These are phyloP conservation scores for Mormyrus hasselquistii DNA, from an alignment of 2,797 vertebrate genomes.

Conservation along the genomic window DNA sequence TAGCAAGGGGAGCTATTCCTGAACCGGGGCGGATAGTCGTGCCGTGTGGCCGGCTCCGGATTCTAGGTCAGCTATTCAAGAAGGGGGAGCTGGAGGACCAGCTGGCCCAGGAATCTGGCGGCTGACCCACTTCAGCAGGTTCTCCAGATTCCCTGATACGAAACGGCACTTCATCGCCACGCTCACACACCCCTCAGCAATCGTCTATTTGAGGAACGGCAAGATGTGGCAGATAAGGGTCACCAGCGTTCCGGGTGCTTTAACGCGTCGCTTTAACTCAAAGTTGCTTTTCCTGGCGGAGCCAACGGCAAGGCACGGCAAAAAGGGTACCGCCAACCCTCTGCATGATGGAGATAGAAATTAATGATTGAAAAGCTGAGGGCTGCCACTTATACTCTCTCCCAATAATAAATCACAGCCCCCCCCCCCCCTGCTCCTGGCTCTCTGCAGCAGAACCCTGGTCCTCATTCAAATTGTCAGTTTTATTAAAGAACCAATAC, in stretches of 20 bases:
- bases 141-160: conserved; percentile 29
- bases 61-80: conserved; percentile 68
- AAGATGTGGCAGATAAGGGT: not conserved
- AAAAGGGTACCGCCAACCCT: not conserved
- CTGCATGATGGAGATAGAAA: not conserved
- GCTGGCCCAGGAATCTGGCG: conserved; percentile 44
- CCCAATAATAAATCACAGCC: not conserved
- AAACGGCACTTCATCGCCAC: conserved; percentile 1
- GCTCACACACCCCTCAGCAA: not conserved
- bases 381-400: not conserved
- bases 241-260: not conserved
- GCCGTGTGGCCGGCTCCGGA: conserved; percentile 11
- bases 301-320: not conserved
- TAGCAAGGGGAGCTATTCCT: conserved; percentile 17
- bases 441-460: not conserved
- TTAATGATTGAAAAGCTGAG: not conserved
- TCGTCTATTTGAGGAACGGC: not conserved
- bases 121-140: conserved; percentile 59
- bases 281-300: not conserved
- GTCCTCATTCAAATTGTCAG: not conserved
- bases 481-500: not conserved
- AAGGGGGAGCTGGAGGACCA: conserved; percentile 42
- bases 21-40: conserved; percentile 34
- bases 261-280: not conserved
- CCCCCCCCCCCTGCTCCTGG: not conserved